phyloP scores from a whole-genome alignment of 2,113 vertebrate species.

The Hirundichthys speculiger region DNA sequence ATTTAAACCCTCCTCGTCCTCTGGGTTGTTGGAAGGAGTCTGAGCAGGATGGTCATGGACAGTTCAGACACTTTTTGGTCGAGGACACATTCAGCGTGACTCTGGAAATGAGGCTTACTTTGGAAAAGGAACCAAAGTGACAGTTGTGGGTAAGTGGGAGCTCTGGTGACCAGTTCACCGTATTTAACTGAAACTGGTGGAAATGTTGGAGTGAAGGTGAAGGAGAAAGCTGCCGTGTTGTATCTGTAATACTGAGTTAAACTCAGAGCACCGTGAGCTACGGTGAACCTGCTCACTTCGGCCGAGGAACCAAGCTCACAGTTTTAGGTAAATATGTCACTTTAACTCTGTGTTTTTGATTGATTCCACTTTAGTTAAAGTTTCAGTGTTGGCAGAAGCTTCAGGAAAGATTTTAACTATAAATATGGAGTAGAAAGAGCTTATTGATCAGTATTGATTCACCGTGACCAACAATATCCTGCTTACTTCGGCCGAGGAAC shows the following conservation, averaged over 20 bases:
- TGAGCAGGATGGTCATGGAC: background rate
- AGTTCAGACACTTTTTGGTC: conserved; percentile 48
- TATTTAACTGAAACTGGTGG: accelerated
- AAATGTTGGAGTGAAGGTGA: background rate
- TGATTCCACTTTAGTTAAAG: background rate
- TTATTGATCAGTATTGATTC: too few relatives aligned
- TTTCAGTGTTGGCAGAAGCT: background rate
- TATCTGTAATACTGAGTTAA: conserved; percentile 28
- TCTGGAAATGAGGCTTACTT: conserved; percentile 60
- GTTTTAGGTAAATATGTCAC: conserved; percentile 68
- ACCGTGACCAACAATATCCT: too few relatives aligned
- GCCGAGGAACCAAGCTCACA: conserved; percentile 82
- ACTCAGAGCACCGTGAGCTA: conserved; percentile 71
- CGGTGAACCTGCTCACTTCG: conserved; percentile 74
- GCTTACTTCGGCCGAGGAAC: too few relatives aligned
- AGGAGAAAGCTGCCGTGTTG: background rate
- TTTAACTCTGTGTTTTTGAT: background rate
- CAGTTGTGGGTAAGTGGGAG: conserved; percentile 60
- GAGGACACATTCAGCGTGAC: conserved; percentile 64
- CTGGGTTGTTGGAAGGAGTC: background rate
- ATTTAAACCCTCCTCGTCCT: conserved; percentile 1
- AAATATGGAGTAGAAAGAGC: background rate
- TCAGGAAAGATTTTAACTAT: background rate
- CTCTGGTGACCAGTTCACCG: background rate
- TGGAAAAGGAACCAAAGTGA: conserved; percentile 70